Evolutionary conservation across 1,140 invertebrate genomes (phyloP).

Genomic region (Parasteatoda tepidariorum): DNA sequence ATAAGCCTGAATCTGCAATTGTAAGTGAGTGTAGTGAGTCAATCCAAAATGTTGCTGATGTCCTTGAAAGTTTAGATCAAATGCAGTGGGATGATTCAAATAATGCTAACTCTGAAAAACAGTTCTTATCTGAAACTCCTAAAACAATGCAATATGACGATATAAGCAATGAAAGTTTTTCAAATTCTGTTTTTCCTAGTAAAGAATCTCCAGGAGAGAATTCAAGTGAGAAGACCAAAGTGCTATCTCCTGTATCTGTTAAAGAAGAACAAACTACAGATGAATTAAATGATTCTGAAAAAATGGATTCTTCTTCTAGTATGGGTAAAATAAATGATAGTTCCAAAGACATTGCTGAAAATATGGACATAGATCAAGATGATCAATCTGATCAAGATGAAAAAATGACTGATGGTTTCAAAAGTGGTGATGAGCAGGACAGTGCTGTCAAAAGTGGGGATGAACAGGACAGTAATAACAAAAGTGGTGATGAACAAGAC

Average conservation of each 20-base stretch:
- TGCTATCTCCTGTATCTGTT: background rate
- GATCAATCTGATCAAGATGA: background rate
- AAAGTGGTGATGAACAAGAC: background rate
- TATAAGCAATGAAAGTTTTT: constrained; percentile 46
- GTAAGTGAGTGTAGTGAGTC: background rate
- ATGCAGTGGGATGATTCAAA: constrained; percentile 35
- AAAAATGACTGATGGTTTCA: background rate
- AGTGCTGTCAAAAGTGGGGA: background rate
- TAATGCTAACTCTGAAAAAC: background rate
- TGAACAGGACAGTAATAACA: background rate
- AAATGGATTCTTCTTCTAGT: background rate
- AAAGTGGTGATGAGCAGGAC: background rate
- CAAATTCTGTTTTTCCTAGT: constrained; percentile 34
- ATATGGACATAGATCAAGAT: background rate
- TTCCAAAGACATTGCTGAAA: background rate
- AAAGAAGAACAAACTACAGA: background rate
- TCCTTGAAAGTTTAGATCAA: constrained; percentile 5
- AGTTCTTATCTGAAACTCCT: background rate
- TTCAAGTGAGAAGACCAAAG: background rate
- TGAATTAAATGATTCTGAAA: background rate
- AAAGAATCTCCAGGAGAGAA: background rate
- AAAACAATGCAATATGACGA: constrained; percentile 39
- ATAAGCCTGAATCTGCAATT: background rate
- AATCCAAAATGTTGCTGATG: constrained; percentile 26
- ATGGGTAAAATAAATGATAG: background rate